These are phyloP conservation scores for Psylliodes chrysocephalus DNA, from an alignment of 2,888 invertebrate species.

Conservation along the genomic window DNA sequence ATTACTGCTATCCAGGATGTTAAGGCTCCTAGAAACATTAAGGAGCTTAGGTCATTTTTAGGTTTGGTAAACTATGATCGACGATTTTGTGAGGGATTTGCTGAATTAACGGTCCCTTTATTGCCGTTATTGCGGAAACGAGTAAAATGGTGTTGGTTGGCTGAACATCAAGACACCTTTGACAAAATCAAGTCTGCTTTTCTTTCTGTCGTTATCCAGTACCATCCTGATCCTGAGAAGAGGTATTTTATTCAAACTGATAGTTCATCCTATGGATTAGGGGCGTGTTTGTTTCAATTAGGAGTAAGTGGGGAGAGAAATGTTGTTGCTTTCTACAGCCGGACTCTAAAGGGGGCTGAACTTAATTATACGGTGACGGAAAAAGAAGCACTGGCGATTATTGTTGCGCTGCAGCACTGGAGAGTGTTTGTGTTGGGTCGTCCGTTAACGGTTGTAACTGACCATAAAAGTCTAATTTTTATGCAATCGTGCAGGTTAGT, in stretches of 20 bases:
- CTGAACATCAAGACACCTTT: constrained; percentile 6
- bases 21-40: constrained; percentile 15
- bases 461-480: constrained; percentile 25
- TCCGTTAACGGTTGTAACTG: constrained; percentile 13
- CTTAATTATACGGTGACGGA: too few relatives aligned
- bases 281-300: constrained; percentile 23
- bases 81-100: not conserved
- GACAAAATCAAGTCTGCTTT: constrained; percentile 12
- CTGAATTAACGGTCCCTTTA: not conserved
- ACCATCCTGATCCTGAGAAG: constrained; percentile 5
- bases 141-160: constrained; percentile 13
- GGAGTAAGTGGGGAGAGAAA: not conserved
- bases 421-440: constrained; percentile 21
- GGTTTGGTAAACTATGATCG: constrained; percentile 24
- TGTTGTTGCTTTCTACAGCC: constrained; percentile 18
- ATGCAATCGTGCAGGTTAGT: constrained; percentile 14
- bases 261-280: constrained; percentile 21
- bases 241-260: constrained; percentile 22
- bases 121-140: constrained; percentile 1
- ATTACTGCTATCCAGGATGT: constrained; percentile 20
- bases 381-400: constrained; percentile 1
- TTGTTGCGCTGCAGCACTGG: constrained; percentile 17
- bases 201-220: not conserved
- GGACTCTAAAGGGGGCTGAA: constrained; percentile 2
- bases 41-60: constrained; percentile 19